phyloP scores from a whole-genome alignment of 2,888 invertebrate genomes.

The Lamellibrachia satsuma region DNA sequence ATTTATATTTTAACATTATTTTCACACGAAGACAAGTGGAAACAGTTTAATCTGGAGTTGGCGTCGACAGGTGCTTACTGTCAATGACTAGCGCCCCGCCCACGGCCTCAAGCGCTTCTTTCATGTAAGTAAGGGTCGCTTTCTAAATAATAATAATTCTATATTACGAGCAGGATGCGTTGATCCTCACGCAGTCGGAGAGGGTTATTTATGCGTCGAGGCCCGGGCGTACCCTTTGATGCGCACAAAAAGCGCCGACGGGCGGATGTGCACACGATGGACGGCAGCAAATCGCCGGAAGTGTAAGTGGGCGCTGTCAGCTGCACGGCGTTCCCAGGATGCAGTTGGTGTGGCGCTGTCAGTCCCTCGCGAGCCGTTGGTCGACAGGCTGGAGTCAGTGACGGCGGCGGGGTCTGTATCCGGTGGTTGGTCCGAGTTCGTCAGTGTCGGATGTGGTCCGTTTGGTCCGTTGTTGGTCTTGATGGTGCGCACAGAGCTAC shows the following conservation, averaged over 20 bases:
- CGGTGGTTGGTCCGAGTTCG: neutral
- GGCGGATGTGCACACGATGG: conserved; percentile 10
- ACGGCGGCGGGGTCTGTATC: neutral
- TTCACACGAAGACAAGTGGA: neutral
- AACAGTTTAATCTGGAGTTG: neutral
- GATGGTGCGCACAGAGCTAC: neutral
- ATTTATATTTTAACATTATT: neutral
- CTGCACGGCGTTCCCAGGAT: neutral
- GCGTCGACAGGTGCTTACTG: conserved; percentile 7
- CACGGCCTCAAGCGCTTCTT: neutral
- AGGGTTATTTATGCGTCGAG: conserved; percentile 3
- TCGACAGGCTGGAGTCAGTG: neutral
- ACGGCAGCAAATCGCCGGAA: conserved; percentile 17
- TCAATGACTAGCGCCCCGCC: neutral
- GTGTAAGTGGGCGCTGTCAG: conserved; percentile 17
- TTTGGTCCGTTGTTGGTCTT: neutral
- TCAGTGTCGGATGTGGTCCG: neutral
- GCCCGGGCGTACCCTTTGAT: neutral
- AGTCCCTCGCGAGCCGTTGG: neutral
- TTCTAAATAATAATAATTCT: conserved; percentile 17
- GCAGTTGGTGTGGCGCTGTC: neutral
- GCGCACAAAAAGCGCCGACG: neutral
- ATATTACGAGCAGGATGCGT: neutral
- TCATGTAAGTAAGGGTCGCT: neutral
- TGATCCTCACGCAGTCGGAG: neutral